Base-by-base conservation (phyloP, 1,140 invertebrate genomes). In the Cataglyphis hispanica region DNA sequence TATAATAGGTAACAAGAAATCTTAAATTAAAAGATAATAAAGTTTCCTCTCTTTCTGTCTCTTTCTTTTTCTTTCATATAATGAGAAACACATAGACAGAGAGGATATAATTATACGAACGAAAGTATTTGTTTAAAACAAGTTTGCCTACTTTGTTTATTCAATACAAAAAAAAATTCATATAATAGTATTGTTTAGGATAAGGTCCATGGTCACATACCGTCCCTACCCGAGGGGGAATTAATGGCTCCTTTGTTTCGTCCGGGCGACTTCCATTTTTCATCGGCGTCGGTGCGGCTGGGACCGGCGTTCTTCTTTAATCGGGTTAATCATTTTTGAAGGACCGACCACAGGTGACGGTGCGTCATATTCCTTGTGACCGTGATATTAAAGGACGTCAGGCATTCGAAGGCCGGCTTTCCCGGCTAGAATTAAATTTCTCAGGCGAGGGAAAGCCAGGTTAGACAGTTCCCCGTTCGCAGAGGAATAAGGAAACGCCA, bases 281-380 rank as follows among this genome's bases (percentile, higher is more conserved):
- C 92, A 93, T 93, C 89, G 85, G 34, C 75, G 56, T 61, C 75
- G 10, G 74, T 22, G 67, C 50, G 67, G 69, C 67, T 60, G 78
- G 27, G 31, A 60, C 81, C 53, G 53, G 13, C 67, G 19, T 66
- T 58, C 53, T 75, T 63, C 46, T 85, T 83, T 87, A 66, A 37
- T 50, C 75, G 87, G 87, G 90, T 92, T 93, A 93, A 94, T 92
- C 92, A 93, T 94, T 93, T 92, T 93, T 92, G 89, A 93, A 94
- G 72, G 86, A 90, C 85, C 87, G 87, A 91, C 89, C 89, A 87
- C 92, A 93, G 92, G 92, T 93, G 92, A 63, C 87, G 50, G 83
- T 37, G 56, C 87, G 84, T 88, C 91, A 70, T 58, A 10, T n/a
- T 86, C 81, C 63, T 46, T 53, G 69, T 67, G 88, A 86, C 60